phyloP scores from a whole-genome alignment of 37 sponge, comb jelly and placozoan genomes.

The Spongilla lacustris region DNA sequence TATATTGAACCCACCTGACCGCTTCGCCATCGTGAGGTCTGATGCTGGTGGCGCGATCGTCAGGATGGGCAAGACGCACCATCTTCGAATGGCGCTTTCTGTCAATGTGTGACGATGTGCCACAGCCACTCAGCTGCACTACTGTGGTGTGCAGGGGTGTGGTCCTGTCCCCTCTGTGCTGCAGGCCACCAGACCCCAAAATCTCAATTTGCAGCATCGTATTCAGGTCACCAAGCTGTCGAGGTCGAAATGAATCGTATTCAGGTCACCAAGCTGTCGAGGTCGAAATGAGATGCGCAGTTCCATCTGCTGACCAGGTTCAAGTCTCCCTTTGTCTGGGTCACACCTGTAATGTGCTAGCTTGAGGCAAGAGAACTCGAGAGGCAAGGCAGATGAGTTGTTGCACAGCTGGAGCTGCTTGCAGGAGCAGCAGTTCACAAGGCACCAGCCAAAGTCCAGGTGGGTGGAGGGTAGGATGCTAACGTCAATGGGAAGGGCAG shows the following conservation, averaged over 20 bases:
- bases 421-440: neutral
- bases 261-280: constrained; percentile 57
- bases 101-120: neutral
- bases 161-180: no score
- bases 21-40: constrained; percentile 57
- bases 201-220: constrained; percentile 38
- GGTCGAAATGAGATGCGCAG: constrained; percentile 49
- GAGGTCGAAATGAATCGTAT: constrained; percentile 45
- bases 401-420: constrained; percentile 28
- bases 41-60: constrained; percentile 66
- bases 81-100: neutral
- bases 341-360: constrained; percentile 61
- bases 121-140: neutral
- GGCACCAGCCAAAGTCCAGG: constrained; percentile 43
- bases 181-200: neutral
- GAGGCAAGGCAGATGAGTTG: constrained; percentile 54
- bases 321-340: constrained; percentile 43
- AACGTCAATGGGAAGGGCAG: constrained; percentile 52
- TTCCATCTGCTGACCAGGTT: constrained; percentile 1
- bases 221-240: constrained; percentile 62
- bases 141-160: neutral
- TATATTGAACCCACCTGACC: constrained; percentile 14
- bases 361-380: constrained; percentile 11
- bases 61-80: constrained; percentile 19
- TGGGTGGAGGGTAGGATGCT: constrained; percentile 3